Evolutionary conservation across 2,888 invertebrate species (phyloP), one percentile per base, ranked within the genome.

Genomic region (Hyposoter dolosus): DNA sequence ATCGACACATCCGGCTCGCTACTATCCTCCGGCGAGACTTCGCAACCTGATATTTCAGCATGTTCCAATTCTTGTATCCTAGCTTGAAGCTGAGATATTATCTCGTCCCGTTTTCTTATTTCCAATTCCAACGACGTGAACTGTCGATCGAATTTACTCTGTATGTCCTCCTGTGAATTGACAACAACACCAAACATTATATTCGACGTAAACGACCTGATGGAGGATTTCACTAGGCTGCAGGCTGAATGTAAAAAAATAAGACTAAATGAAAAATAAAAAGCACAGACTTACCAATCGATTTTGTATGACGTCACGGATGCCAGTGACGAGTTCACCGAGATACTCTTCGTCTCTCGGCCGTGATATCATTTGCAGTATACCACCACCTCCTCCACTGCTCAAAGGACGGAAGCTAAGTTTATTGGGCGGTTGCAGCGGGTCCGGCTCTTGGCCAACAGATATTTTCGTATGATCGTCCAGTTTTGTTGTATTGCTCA

Each of bases 121-220:
- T 98, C 98, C 86, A 96, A 95, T 94, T 98, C 97, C 93, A 98
- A 95, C 88, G 96, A 96, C 84, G 96, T 96, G 92, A 97, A 97
- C 83, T 97, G 93, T 43, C 93, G 92, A 88, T 94, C 94, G 89
- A 95, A 95, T 87, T 94, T 94, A 63, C 89, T 91, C 88, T 95
- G 95, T 23, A 95, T 92, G 68, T 94, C 94, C 84, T 95, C 95
- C 95, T 95, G 91, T 15, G 7, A 50, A 40, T 50, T 10, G 56
- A 32, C 3, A 19, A 75, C 71, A 71, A 28, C 19, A 32, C 0
- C 32, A 47, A 40, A 23, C 9, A 68, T 4, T 35, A 4, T 35
- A 35, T 35, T 35, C 35, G 35, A 35, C 35, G 4, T 35, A 43
- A 68, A 40, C 9, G 28, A 10, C 28, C 28, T 28, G 28, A 28